phyloP scores from a whole-genome alignment of 2,888 invertebrate species.

The Aelia acuminata region DNA sequence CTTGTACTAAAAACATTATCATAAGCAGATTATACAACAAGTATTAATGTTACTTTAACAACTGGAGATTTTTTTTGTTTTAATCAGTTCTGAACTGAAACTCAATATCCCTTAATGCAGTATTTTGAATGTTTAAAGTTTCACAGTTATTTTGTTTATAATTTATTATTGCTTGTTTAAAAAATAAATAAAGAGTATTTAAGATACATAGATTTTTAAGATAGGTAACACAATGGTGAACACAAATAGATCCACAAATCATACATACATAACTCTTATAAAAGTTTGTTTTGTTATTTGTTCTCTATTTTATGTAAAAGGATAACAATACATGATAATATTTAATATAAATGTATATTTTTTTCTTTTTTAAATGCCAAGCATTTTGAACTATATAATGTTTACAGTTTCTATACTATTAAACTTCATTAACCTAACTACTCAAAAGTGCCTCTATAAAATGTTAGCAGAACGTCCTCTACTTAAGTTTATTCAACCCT shows the following conservation, averaged over 20 bases:
- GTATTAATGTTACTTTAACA: background rate
- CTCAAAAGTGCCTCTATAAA: constrained; percentile 52
- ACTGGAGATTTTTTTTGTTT: constrained; percentile 10
- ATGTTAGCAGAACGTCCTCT: constrained; percentile 54
- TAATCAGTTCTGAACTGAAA: background rate
- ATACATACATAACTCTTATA: constrained; percentile 4
- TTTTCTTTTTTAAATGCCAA: background rate
- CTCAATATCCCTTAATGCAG: background rate
- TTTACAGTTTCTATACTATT: background rate
- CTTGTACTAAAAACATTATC: background rate
- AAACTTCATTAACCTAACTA: constrained; percentile 20
- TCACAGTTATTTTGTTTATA: background rate
- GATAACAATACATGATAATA: background rate
- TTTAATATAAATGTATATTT: background rate
- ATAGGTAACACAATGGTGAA: background rate
- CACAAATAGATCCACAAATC: constrained; percentile 44
- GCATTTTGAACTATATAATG: background rate
- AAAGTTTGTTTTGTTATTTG: background rate
- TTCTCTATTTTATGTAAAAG: background rate
- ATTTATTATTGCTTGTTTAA: constrained; percentile 3
- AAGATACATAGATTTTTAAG: background rate
- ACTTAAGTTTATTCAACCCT: constrained; percentile 6
- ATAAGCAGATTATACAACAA: constrained; percentile 47
- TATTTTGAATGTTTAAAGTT: constrained; percentile 19
- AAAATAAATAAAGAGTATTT: background rate